Percentiles rank a stretch among this genome's conserved stretches.
These are phyloP conservation scores for Scrobipalpa atriplicella DNA, from an alignment of 2,888 invertebrate species.

Conservation along the genomic window DNA sequence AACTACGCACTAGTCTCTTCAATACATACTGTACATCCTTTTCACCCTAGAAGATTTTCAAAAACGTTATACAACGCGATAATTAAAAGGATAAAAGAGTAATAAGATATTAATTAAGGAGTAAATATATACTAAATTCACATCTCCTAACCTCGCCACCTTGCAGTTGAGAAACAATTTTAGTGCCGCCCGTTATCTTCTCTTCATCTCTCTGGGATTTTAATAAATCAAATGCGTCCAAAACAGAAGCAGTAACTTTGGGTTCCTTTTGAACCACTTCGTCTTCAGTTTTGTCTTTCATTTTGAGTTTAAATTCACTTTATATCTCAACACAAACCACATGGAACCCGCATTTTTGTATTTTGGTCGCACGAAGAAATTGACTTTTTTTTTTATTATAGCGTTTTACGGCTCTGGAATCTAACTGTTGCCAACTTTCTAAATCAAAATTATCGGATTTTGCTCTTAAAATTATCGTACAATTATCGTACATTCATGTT, in stretches of 20 bases:
- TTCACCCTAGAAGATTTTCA: slow-evolving; percentile 70
- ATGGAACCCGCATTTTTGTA: slow-evolving; percentile 43
- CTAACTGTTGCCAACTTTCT: no score
- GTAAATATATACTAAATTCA: neutral
- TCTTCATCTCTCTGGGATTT: slow-evolving; percentile 63
- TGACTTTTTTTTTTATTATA: no score
- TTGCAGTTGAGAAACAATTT: slow-evolving; percentile 68
- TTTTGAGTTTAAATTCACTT: slow-evolving; percentile 46
- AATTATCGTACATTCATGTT: no score
- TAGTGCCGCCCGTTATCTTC: slow-evolving; percentile 68
- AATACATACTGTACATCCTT: slow-evolving; percentile 86
- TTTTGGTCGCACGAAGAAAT: neutral
- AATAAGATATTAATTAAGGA: neutral
- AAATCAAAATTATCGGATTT: no score
- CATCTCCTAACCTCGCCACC: slow-evolving; percentile 69
- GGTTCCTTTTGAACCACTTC: slow-evolving; percentile 45
- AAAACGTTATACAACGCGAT: neutral
- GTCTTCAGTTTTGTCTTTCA: slow-evolving; percentile 57
- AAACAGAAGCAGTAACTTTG: slow-evolving; percentile 63
- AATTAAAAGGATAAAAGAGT: neutral
- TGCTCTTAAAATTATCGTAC: no score
- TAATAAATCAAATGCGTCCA: slow-evolving; percentile 72
- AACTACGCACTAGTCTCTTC: slow-evolving; percentile 86
- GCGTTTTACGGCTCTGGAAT: no score
- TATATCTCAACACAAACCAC: slow-evolving; percentile 45